phyloP scores from a whole-genome alignment of 2,888 invertebrate genomes.

The Rhorus exstirpatorius region DNA sequence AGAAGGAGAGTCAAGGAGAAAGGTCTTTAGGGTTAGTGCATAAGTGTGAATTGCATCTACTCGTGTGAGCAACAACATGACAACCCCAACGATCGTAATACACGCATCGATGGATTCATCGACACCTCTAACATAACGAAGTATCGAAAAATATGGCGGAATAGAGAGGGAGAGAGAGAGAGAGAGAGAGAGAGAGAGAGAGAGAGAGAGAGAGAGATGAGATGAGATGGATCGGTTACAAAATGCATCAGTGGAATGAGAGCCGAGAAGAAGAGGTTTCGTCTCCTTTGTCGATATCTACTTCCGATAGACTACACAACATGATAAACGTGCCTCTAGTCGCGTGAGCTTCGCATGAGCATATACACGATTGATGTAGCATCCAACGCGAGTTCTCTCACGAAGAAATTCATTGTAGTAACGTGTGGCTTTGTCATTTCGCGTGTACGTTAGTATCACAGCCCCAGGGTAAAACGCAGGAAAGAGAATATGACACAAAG shows the following conservation, averaged over 20 bases:
- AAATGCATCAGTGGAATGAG: neutral
- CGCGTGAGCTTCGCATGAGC: constrained; percentile 23
- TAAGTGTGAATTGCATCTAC: neutral
- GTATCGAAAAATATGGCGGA: neutral
- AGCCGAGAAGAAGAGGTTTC: constrained; percentile 24
- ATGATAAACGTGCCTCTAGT: constrained; percentile 46
- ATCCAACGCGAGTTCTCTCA: constrained; percentile 37
- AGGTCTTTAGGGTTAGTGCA: constrained; percentile 13
- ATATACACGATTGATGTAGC: constrained; percentile 16
- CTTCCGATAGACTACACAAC: constrained; percentile 65
- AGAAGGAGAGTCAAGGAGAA: constrained; percentile 21
- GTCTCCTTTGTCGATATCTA: constrained; percentile 61
- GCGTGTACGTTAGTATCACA: neutral
- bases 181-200: neutral
- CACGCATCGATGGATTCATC: constrained; percentile 17
- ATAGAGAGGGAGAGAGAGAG: constrained; percentile 9
- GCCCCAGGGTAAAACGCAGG: constrained; percentile 27
- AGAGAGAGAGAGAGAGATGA: neutral
- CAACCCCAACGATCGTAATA: neutral
- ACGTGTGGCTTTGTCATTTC: constrained; percentile 20
- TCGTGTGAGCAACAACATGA: neutral
- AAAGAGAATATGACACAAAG: constrained; percentile 1
- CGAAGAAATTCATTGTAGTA: constrained; percentile 32
- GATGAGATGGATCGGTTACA: neutral
- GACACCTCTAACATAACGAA: constrained; percentile 16